Conservation (phyloP, 2,888 invertebrate species). For the Drosophila neutralis region DNA sequence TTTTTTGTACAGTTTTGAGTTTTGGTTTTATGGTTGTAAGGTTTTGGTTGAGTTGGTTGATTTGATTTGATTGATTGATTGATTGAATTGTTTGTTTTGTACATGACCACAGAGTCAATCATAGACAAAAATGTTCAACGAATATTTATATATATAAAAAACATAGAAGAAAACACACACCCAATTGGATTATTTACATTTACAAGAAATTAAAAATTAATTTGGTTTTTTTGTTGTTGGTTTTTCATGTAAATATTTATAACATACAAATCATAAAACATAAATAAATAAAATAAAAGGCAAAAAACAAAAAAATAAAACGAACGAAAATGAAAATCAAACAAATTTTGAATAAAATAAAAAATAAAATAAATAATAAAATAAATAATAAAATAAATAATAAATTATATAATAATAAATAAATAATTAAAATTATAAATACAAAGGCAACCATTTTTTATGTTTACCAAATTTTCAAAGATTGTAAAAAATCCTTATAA, state of each 20-base stretch:
- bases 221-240: slow-evolving; percentile 57
- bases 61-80: slow-evolving; percentile 71
- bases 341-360: slow-evolving; percentile 20
- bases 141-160: slow-evolving; percentile 84
- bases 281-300: slow-evolving; percentile 47
- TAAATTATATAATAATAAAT: background rate
- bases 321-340: slow-evolving; percentile 33
- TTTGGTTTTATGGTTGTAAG: slow-evolving; percentile 80
- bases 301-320: slow-evolving; percentile 42
- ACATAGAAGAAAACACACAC: slow-evolving; percentile 85
- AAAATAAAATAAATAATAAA: slow-evolving; percentile 12
- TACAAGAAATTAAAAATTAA: slow-evolving; percentile 83
- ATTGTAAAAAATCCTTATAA: background rate
- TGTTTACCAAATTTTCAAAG: background rate
- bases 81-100: slow-evolving; percentile 72
- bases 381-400: slow-evolving; percentile 7
- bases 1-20: slow-evolving; percentile 78
- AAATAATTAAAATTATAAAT: slow-evolving; percentile 2
- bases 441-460: background rate
- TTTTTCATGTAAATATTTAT: slow-evolving; percentile 67
- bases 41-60: slow-evolving; percentile 73
- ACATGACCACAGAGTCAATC: slow-evolving; percentile 85
- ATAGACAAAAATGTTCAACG: slow-evolving; percentile 85
- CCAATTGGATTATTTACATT: slow-evolving; percentile 85
- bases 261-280: slow-evolving; percentile 72